Evolutionary conservation across 2,113 vertebrate species (phyloP), one percentile per base, ranked within the genome.

Genomic region (Plecotus auritus): DNA sequence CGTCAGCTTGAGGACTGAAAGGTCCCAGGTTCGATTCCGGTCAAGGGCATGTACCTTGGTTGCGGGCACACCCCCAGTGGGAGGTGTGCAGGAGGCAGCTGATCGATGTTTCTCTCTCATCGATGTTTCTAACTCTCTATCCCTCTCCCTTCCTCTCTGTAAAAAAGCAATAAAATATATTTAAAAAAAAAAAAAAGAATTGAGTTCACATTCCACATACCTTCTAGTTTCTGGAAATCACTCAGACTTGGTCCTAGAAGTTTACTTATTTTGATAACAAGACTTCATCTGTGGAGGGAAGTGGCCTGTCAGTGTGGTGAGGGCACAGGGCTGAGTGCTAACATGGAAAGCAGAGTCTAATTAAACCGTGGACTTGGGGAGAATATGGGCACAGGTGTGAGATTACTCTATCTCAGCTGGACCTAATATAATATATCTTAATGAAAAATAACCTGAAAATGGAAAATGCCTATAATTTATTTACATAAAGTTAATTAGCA

Each of bases 401-500:
- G 13, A 59, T n/a, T 7, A 37, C 14, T 20, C 22, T 12, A 35
- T 17, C 28, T 92, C 67, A 77, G 30, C 49, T 59, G 59, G 11
- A 72, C 85, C 32, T 28, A 67, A 67, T 30, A 69, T 0, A 69
- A 67, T 56, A 49, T 59, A 77, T 81, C 87, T 96, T 91, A 73
- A 40, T 69, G 54, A 92, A 80, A 82, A 82, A 40, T 76, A 42
- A 45, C 45, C 32, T 40, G 30, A n/a, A n/a, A 10, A 35, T 40
- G 17, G 20, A 92, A 91, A 88, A 69, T 59, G 4, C 3, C 12
- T 42, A 30, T 5, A 30, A 59, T 80, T 91, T 85, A 80, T 92
- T 97, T 88, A 82, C 40, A 59, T 87, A 73, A 51, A 42, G 16
- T 67, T 95, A 85, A 94, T 51, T 72, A 95, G 18, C 67, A 92